Evolutionary conservation across 2,888 invertebrate species (phyloP).

Genomic region (Venusia cambrica): DNA sequence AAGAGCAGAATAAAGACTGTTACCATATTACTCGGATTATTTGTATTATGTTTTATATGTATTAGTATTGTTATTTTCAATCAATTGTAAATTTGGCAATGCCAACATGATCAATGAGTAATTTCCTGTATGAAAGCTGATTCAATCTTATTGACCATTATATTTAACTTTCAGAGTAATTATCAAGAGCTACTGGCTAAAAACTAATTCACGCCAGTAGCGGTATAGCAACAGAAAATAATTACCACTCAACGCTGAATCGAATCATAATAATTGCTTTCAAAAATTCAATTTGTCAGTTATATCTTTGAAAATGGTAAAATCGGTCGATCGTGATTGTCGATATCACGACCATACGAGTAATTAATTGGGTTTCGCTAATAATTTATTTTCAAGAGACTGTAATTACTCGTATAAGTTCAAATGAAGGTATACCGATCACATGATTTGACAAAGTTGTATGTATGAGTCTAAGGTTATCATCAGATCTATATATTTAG

Average conservation of each 20-base stretch:
- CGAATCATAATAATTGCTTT: slow-evolving; percentile 45
- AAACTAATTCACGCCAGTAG: slow-evolving; percentile 43
- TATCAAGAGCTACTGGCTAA: slow-evolving; percentile 37
- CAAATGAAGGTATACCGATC: no score
- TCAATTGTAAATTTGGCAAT: no score
- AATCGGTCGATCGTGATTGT: slow-evolving; percentile 47
- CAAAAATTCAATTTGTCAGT: slow-evolving; percentile 57
- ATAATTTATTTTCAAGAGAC: no score
- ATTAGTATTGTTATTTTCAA: no score
- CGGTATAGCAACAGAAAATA: slow-evolving; percentile 38
- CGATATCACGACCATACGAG: slow-evolving; percentile 61
- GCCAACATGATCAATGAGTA: slow-evolving; percentile 47
- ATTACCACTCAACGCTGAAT: slow-evolving; percentile 42
- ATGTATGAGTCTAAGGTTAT: no score
- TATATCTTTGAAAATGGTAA: slow-evolving; percentile 55
- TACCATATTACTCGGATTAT: no score
- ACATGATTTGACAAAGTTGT: no score
- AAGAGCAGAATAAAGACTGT: no score
- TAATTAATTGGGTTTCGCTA: slow-evolving; percentile 69
- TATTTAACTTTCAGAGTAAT: slow-evolving; percentile 34
- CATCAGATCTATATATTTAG: no score
- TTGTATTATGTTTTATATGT: no score
- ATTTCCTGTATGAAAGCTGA: slow-evolving; percentile 57
- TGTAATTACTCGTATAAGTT: no score
- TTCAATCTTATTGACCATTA: slow-evolving; percentile 36